Percentiles rank a stretch among this genome's conserved stretches.
These are phyloP conservation scores for Hemistola chrysoprasaria DNA, from an alignment of 2,888 invertebrate species.

Conservation along the genomic window DNA sequence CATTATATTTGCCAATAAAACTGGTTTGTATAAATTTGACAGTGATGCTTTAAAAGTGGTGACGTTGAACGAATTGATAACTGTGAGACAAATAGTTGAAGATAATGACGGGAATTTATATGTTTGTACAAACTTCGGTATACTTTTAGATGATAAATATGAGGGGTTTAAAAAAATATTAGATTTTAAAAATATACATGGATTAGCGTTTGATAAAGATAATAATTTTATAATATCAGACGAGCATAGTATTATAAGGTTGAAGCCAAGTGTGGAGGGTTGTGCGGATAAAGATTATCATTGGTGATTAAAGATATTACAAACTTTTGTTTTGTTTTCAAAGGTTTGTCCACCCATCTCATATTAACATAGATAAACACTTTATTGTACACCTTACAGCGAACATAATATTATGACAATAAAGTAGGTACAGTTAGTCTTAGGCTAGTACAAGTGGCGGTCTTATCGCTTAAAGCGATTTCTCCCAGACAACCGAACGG, in stretches of 20 bases:
- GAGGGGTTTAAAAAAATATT: slow-evolving; percentile 44
- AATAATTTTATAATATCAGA: slow-evolving; percentile 58
- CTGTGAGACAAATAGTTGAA: slow-evolving; percentile 57
- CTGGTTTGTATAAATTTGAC: slow-evolving; percentile 52
- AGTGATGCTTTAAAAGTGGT: slow-evolving; percentile 30
- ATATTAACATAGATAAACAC: too few species aligned
- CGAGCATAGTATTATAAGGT: slow-evolving; percentile 46
- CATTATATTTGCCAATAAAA: slow-evolving; percentile 56
- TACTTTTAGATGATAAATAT: slow-evolving; percentile 35
- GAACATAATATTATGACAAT: too few species aligned
- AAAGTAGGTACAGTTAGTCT: too few species aligned
- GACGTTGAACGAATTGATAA: slow-evolving; percentile 44
- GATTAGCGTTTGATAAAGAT: slow-evolving; percentile 56
- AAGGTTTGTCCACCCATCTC: too few species aligned
- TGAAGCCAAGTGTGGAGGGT: slow-evolving; percentile 40
- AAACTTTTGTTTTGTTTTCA: too few species aligned
- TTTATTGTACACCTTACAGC: too few species aligned
- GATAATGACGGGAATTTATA: slow-evolving; percentile 54
- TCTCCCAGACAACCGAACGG: too few species aligned
- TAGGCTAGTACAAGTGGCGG: too few species aligned
- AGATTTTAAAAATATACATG: slow-evolving; percentile 47
- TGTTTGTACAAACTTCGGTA: slow-evolving; percentile 53
- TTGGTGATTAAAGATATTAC: slow-evolving; percentile 30
- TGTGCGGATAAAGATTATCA: slow-evolving; percentile 36
- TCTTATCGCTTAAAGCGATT: too few species aligned